Percentiles rank a stretch among this genome's conserved stretches.
Evolutionary conservation across 2,888 invertebrate genomes (phyloP).

Genomic region (Sphecodes monilicornis): DNA sequence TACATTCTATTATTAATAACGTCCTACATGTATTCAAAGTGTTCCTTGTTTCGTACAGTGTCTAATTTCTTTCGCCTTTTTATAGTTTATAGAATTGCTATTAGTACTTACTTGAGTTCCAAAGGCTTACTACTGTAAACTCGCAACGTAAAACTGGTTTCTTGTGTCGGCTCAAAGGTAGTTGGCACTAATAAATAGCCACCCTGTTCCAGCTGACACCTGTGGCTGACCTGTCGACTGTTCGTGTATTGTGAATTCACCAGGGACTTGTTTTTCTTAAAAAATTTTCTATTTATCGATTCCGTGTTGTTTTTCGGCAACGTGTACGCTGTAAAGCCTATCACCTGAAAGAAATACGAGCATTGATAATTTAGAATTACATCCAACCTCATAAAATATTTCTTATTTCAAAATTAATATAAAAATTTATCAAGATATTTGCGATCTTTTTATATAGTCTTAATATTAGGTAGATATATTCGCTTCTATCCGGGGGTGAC

Average conservation of each 20-base stretch:
- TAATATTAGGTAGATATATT: background rate
- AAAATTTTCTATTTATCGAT: slow-evolving; percentile 91
- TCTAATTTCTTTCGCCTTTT: background rate
- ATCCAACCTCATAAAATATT: background rate
- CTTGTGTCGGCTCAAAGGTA: slow-evolving; percentile 95
- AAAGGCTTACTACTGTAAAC: slow-evolving; percentile 92
- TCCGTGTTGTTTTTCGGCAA: slow-evolving; percentile 90
- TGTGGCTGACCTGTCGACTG: slow-evolving; percentile 93
- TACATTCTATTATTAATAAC: background rate
- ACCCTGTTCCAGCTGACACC: slow-evolving; percentile 92
- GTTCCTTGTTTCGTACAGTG: background rate
- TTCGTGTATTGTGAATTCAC: slow-evolving; percentile 97
- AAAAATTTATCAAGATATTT: background rate
- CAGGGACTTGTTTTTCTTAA: slow-evolving; percentile 93
- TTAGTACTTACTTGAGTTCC: slow-evolving; percentile 88
- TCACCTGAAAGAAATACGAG: slow-evolving; percentile 84
- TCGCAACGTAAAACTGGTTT: slow-evolving; percentile 94
- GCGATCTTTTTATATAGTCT: background rate
- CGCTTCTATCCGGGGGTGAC: too few species aligned
- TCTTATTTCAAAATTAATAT: background rate
- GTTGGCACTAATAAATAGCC: slow-evolving; percentile 95
- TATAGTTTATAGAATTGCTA: background rate
- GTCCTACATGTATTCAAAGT: background rate
- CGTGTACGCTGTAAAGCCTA: slow-evolving; percentile 95
- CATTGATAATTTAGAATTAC: background rate